Evolutionary conservation across 1,140 invertebrate species (phyloP).

Genomic region (Drosophila murphyi): DNA sequence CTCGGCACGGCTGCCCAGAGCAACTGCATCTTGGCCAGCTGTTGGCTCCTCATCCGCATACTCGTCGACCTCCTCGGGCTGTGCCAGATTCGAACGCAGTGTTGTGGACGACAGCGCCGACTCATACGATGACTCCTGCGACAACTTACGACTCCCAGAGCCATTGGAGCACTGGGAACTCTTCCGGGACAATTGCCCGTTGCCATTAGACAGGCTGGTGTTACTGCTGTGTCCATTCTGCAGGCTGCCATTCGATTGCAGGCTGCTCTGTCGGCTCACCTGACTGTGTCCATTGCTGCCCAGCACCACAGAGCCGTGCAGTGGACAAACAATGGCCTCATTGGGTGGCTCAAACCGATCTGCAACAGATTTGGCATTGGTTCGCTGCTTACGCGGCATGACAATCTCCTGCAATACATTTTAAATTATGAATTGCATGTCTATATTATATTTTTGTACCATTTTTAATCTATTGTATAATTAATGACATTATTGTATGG

Average conservation of each 20-base stretch:
- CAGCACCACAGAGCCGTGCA: slow-evolving; percentile 56
- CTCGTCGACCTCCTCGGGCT: slow-evolving; percentile 76
- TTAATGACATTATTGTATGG: no score
- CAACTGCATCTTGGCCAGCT: slow-evolving; percentile 38
- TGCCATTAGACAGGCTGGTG: slow-evolving; percentile 47
- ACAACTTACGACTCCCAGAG: slow-evolving; percentile 55
- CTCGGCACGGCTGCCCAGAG: slow-evolving; percentile 70
- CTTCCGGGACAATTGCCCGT: slow-evolving; percentile 70
- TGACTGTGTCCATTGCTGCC: slow-evolving; percentile 66
- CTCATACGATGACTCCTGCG: slow-evolving; percentile 73
- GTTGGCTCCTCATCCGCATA: slow-evolving; percentile 52
- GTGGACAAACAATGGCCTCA: slow-evolving; percentile 73
- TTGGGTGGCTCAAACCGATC: slow-evolving; percentile 81
- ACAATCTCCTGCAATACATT: slow-evolving; percentile 87
- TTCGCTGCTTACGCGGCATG: slow-evolving; percentile 91
- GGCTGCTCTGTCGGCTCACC: slow-evolving; percentile 66
- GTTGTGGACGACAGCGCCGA: slow-evolving; percentile 73
- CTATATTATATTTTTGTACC: not conserved
- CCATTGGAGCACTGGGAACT: slow-evolving; percentile 75
- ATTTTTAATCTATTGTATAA: not conserved
- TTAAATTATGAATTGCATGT: not conserved
- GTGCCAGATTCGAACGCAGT: slow-evolving; percentile 72
- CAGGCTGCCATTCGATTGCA: slow-evolving; percentile 62
- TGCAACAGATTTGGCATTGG: slow-evolving; percentile 90
- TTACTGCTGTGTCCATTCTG: slow-evolving; percentile 63